A percentile compares a stretch with the other conserved stretches of the same genome.
Evolutionary conservation across 2,113 vertebrate species (phyloP).

Genomic region (Nycticebus coucang): DNA sequence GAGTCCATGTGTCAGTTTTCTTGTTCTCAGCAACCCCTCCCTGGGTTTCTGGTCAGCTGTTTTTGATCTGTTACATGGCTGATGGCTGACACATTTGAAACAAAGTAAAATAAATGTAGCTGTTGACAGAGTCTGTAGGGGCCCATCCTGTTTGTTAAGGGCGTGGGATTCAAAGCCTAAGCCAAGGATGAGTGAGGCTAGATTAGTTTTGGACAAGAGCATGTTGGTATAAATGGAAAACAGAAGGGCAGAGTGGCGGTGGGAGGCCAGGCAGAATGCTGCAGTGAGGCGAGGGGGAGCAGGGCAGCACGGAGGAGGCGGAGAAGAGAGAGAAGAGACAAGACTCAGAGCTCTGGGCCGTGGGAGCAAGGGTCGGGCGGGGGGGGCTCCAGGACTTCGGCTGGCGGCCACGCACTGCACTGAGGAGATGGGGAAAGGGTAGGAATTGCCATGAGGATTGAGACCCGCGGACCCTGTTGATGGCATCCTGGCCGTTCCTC

Average conservation of each 20-base stretch:
- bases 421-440: neutral
- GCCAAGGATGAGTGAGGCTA: neutral
- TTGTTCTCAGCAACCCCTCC: neutral
- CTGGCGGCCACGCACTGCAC: neutral
- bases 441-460: neutral
- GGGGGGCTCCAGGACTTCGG: neutral
- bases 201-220: neutral
- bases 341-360: neutral
- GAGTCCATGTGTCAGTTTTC: neutral
- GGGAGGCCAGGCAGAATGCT: neutral
- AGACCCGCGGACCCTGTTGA: neutral
- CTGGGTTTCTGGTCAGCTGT: neutral
- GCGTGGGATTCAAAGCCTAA: neutral
- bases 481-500: neutral
- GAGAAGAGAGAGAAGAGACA: neutral
- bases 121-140: neutral
- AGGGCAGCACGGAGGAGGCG: neutral
- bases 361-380: neutral
- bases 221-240: neutral
- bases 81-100: neutral
- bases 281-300: neutral
- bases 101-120: neutral
- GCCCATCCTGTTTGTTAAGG: neutral
- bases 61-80: neutral
- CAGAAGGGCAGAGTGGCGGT: neutral